These are phyloP conservation scores for Mallotus villosus DNA, from an alignment of 2,797 vertebrate genomes.

Conservation along the genomic window DNA sequence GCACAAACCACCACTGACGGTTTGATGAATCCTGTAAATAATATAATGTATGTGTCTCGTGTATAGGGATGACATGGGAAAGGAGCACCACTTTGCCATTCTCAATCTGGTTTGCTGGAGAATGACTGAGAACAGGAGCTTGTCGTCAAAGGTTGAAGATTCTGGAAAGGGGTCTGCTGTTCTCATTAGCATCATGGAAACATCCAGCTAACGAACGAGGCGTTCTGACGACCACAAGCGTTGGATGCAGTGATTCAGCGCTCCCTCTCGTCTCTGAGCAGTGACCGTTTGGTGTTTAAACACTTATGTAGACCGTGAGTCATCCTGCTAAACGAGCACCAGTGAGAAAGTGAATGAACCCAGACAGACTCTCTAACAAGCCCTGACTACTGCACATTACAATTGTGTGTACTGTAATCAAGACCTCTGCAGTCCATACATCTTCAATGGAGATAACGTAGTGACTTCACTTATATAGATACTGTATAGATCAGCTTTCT, in stretches of 20 bases:
- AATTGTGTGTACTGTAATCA: neutral
- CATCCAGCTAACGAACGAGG: constrained; percentile 42
- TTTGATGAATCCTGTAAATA: neutral
- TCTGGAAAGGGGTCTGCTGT: constrained; percentile 47
- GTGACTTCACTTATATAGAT: too few relatives aligned
- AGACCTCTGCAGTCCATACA: neutral
- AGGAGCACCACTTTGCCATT: neutral
- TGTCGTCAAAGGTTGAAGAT: constrained; percentile 20
- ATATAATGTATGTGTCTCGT: neutral
- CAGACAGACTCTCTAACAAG: neutral
- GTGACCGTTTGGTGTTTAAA: constrained; percentile 39
- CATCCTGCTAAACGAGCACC: constrained; percentile 19
- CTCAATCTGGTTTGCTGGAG: neutral
- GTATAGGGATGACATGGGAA: neutral
- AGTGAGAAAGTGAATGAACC: constrained; percentile 13
- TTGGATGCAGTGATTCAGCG: constrained; percentile 56
- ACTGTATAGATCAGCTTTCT: too few relatives aligned
- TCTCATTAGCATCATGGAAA: constrained; percentile 61
- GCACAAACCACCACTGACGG: too few relatives aligned
- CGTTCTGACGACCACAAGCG: constrained; percentile 33
- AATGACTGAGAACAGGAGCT: neutral
- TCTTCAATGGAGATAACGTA: neutral
- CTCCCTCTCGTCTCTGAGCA: constrained; percentile 35
- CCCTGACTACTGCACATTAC: neutral
- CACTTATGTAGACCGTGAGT: constrained; percentile 44